These are phyloP conservation scores for Tromatobia lineatoria DNA, from an alignment of 2,888 invertebrate genomes.

Conservation along the genomic window DNA sequence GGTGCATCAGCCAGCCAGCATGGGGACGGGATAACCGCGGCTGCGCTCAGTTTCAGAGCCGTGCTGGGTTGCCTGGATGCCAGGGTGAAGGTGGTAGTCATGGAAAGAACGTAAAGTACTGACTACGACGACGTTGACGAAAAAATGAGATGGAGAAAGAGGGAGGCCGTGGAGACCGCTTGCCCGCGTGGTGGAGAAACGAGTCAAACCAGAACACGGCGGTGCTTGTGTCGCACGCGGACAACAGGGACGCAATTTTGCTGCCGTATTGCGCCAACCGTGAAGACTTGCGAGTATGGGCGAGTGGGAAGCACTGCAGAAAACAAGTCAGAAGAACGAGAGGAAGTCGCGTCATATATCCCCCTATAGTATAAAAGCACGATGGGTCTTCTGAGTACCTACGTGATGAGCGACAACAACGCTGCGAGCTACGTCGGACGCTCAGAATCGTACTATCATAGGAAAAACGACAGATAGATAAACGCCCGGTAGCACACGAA, in stretches of 20 bases:
- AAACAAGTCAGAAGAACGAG: conserved; percentile 48
- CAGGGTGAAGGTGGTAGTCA: conserved; percentile 67
- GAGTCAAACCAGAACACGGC: conserved; percentile 81
- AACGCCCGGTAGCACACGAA: conserved; percentile 36
- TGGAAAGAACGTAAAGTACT: conserved; percentile 66
- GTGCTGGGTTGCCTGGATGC: conserved; percentile 62
- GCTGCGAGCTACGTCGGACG: conserved; percentile 67
- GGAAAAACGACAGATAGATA: conserved; percentile 28
- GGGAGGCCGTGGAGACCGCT: conserved; percentile 54
- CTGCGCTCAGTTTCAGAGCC: conserved; percentile 52
- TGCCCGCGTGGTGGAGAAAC: conserved; percentile 68
- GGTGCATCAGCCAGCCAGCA: conserved; percentile 53
- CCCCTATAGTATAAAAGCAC: conserved; percentile 78
- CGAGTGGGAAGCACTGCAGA: conserved; percentile 64
- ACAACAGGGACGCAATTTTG: conserved; percentile 70
- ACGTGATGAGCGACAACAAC: conserved; percentile 85
- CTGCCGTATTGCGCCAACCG: conserved; percentile 60
- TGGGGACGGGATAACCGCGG: conserved; percentile 62
- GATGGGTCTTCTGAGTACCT: conserved; percentile 84
- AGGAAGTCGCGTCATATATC: background rate
- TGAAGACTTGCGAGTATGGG: conserved; percentile 59
- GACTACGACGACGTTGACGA: conserved; percentile 54
- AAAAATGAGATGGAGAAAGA: conserved; percentile 49
- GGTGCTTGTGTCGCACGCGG: conserved; percentile 69
- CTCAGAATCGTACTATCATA: conserved; percentile 53